Base-by-base conservation (phyloP, 2,888 invertebrate species). In the Chrysolina americana region DNA sequence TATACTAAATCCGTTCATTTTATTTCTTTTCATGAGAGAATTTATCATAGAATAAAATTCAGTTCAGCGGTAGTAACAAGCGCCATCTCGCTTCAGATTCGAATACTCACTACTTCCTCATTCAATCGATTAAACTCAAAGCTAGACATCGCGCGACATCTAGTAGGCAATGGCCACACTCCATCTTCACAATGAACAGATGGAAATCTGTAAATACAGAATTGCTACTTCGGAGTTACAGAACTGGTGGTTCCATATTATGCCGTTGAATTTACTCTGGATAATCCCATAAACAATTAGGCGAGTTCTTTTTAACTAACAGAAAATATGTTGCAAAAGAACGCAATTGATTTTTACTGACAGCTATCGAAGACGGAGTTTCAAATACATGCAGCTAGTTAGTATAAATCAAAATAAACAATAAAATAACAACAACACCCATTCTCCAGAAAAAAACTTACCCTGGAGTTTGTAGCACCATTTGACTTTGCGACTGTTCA, bases 401-500 rank as follows among this genome's bases (percentile, higher is more conserved):
- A 68, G 56, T 9, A 19, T 13, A 50, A 50, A 66, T 0, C n/a
- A 50, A 28, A 28, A 17, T 50, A 19, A 3, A n/a, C 8, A 59
- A 59, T 36, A 8, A 23, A 36, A 59, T 28, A n/a, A 59, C 59
- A n/a, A 59, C 59, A 68, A 53, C 53, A 53, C 53, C 53, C 21
- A 53, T 53, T 28, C n/a, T 53, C 68, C 17, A 68, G 68, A 17
- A 41, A 53, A 65, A 19, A 59, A 75, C 75, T 75, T 63, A 75
- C 75, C 75, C 65, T 63, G 65, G 19, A 72, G 48, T 70, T 72
- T 72, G 66, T 72, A 65, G 72, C 65, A 66, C 75, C 75, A 75
- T 72, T 65, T 75, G 65, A 75, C 72, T 72, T 75, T 75, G 56
- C 75, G 50, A 72, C 72, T 75, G 66, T 70, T 72, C 23, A 75